Percentiles rank a stretch among this genome's conserved stretches.
phyloP scores from a whole-genome alignment of 2,797 vertebrate genomes.

The Oreortyx pictus region DNA sequence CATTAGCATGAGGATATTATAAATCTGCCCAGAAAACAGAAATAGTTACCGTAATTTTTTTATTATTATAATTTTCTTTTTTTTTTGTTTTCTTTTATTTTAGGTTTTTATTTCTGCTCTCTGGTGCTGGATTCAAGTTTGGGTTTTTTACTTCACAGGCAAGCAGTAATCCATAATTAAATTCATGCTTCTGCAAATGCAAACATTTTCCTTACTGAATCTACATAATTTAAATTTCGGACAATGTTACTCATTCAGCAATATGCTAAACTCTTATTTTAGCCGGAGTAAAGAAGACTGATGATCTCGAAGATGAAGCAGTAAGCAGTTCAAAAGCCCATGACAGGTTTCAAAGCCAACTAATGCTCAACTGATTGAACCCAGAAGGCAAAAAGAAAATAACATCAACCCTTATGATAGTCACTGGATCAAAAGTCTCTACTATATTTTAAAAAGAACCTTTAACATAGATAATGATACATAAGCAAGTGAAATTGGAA shows the following conservation, averaged over 20 bases:
- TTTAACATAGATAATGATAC: slow-evolving; percentile 9
- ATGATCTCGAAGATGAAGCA: slow-evolving; percentile 52
- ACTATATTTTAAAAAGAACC: neutral
- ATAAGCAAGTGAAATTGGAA: neutral
- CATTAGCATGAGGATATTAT: neutral
- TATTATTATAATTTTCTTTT: no score
- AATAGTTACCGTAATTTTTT: neutral
- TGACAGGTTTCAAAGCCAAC: slow-evolving; percentile 43
- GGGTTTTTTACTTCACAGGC: slow-evolving; percentile 31
- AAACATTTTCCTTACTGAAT: slow-evolving; percentile 40
- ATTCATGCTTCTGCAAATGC: neutral
- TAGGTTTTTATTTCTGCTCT: neutral
- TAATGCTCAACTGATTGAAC: neutral
- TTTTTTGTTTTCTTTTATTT: slow-evolving; percentile 20
- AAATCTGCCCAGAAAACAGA: neutral
- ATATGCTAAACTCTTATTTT: slow-evolving; percentile 47
- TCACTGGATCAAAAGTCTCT: slow-evolving; percentile 15
- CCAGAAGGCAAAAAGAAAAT: slow-evolving; percentile 21
- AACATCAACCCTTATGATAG: neutral
- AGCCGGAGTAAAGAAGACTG: slow-evolving; percentile 39
- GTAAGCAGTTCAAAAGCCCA: slow-evolving; percentile 49
- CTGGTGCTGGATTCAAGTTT: neutral
- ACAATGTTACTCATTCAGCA: slow-evolving; percentile 45
- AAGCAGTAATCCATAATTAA: slow-evolving; percentile 49
- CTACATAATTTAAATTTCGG: slow-evolving; percentile 61